These are phyloP conservation scores for Odontamblyopus rebecca DNA, from an alignment of 2,797 vertebrate species.

Conservation along the genomic window DNA sequence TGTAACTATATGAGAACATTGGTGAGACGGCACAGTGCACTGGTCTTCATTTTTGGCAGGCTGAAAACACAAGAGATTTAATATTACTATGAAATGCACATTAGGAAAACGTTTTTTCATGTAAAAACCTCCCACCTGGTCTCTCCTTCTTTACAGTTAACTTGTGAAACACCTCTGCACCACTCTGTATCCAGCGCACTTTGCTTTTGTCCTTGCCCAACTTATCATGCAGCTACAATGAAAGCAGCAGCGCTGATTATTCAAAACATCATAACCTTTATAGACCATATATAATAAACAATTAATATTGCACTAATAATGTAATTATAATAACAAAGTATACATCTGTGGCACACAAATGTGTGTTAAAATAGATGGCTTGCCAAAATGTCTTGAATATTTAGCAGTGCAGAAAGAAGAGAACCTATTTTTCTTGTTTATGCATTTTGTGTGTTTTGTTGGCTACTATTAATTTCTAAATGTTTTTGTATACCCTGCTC, in stretches of 20 bases:
- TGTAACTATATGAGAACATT: not conserved
- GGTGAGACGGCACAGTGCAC: not conserved
- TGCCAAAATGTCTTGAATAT: too few species aligned
- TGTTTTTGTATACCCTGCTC: too few species aligned
- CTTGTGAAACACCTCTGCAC: constrained; percentile 16
- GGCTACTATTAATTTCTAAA: too few species aligned
- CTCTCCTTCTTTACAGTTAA: constrained; percentile 8
- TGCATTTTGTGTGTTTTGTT: too few species aligned
- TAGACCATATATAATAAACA: too few species aligned
- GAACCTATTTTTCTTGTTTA: too few species aligned
- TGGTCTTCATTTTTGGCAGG: not conserved
- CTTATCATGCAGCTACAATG: constrained; percentile 30
- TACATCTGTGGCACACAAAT: too few species aligned
- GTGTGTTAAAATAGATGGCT: too few species aligned
- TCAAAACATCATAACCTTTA: not conserved
- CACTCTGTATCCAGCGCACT: constrained; percentile 29
- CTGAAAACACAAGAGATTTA: constrained; percentile 1
- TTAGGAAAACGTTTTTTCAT: not conserved
- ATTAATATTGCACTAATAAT: too few species aligned
- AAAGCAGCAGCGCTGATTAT: not conserved
- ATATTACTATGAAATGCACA: not conserved
- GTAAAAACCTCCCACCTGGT: constrained; percentile 14
- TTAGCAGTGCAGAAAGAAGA: too few species aligned
- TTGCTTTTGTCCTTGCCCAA: constrained; percentile 8
- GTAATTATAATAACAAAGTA: too few species aligned